Evolutionary conservation across 2,797 vertebrate genomes (phyloP), one percentile per base, ranked within the genome.

Genomic region (Pipistrellus pygmaeus): DNA sequence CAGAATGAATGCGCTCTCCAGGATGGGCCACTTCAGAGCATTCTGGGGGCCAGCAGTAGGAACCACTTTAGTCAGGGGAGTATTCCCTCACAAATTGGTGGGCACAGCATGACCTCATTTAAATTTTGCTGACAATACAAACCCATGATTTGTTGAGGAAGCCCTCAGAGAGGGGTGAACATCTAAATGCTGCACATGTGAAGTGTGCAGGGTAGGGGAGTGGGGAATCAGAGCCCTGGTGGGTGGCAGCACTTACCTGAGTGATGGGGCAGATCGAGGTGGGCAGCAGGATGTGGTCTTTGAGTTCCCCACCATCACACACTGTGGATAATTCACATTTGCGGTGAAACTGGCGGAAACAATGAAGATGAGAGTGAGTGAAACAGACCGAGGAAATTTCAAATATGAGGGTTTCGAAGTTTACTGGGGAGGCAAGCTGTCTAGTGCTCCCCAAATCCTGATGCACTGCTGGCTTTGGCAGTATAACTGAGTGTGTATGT

Each of bases 271-370:
- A 99, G 98, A 99, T 99, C 77, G 98, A 98, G 0, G 99, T 99
- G 30, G 99, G 99, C 96, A 99, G 97, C 91, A 99, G 97, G 90
- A 99, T 99, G 97, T 99, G 99, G 97, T 99, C 99, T 98, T 98
- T 98, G 97, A 99, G 96, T 0, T 98, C 98, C 66, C 99, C 99
- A 84, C 99, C 99, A 0, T 99, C 99, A 30, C 99, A 99, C 94
- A 99, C 98, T 0, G 98, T 98, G 94, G 99, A 99, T 96, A 99
- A 99, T 8, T 98, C 99, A 98, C 99, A 99, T 96, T 99, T 99
- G 96, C 99, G 99, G 98, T 99, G 99, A 95, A 99, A 99, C 99
- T 99, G 97, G 38, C 88, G 82, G 32, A n/a, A 62, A 35, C 46
- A 72, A 84, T 5, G 51, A 80, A 92, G 81, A 60, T 0, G 8